Evolutionary conservation across 2,797 vertebrate genomes (phyloP).

Genomic region (Gallinago nigripennis): DNA sequence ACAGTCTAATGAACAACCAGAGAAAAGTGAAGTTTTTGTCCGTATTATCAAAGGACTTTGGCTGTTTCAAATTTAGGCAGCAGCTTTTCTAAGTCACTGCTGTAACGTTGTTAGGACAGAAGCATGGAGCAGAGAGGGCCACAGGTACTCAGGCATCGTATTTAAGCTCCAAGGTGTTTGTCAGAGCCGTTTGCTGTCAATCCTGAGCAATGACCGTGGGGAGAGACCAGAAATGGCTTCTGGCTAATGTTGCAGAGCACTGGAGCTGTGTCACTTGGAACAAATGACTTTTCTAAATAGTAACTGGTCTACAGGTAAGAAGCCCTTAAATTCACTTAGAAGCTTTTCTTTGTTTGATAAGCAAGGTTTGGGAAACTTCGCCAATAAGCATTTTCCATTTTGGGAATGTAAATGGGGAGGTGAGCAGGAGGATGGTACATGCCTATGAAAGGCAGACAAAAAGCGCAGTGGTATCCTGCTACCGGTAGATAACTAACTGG

Average conservation of each 20-base stretch:
- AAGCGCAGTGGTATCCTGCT: background rate
- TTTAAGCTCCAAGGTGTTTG: background rate
- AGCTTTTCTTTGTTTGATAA: background rate
- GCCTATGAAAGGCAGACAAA: background rate
- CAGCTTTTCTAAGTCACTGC: background rate
- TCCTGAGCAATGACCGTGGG: background rate
- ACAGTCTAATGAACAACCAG: background rate
- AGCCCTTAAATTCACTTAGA: background rate
- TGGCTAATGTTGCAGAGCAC: background rate
- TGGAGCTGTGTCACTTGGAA: background rate
- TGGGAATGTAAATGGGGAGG: background rate
- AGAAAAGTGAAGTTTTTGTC: background rate
- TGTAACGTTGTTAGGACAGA: background rate
- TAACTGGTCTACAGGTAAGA: background rate
- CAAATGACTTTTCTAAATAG: background rate
- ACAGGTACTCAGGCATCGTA: background rate
- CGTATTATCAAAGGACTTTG: fast-evolving
- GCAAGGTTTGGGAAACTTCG: background rate
- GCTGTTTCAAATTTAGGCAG: background rate
- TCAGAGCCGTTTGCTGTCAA: background rate
- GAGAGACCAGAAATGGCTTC: background rate
- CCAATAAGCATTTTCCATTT: background rate
- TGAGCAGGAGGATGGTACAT: background rate
- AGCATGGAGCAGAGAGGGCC: background rate
- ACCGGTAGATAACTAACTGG: background rate